Evolutionary conservation across 2,113 vertebrate genomes (phyloP).

Genomic region (Corythoichthys haematopterus): DNA sequence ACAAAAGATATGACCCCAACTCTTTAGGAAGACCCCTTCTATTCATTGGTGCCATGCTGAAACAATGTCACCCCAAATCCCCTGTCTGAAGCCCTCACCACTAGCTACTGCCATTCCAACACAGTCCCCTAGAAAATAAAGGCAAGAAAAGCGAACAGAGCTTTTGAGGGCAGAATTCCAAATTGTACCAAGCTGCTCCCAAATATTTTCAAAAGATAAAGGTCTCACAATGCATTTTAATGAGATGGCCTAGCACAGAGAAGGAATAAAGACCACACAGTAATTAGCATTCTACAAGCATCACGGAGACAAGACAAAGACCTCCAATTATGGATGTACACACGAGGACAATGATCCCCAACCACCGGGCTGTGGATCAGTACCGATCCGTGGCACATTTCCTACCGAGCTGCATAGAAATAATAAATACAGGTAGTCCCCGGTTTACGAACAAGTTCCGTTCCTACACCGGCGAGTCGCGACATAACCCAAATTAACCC

Average conservation of each 20-base stretch:
- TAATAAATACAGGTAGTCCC: too few relatives aligned
- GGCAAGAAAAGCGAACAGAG: constrained; percentile 10
- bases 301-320: neutral
- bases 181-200: constrained; percentile 38
- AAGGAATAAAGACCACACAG: constrained; percentile 10
- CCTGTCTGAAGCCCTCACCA: neutral
- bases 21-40: constrained; percentile 1
- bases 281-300: constrained; percentile 7
- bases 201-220: constrained; percentile 22
- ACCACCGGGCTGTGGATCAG: too few relatives aligned
- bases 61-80: constrained; percentile 20
- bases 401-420: too few relatives aligned
- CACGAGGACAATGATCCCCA: neutral
- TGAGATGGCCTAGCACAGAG: neutral
- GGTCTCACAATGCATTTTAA: constrained; percentile 10
- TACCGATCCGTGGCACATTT: too few relatives aligned
- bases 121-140: constrained; percentile 26
- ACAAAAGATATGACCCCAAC: constrained; percentile 43
- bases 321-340: neutral
- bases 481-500: too few relatives aligned
- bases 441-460: too few relatives aligned
- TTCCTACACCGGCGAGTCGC: too few relatives aligned
- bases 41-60: constrained; percentile 45
- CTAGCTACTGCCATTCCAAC: constrained; percentile 23
- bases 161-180: constrained; percentile 13